phyloP scores from a whole-genome alignment of 1,140 invertebrate genomes.

The Portunus trituberculatus region DNA sequence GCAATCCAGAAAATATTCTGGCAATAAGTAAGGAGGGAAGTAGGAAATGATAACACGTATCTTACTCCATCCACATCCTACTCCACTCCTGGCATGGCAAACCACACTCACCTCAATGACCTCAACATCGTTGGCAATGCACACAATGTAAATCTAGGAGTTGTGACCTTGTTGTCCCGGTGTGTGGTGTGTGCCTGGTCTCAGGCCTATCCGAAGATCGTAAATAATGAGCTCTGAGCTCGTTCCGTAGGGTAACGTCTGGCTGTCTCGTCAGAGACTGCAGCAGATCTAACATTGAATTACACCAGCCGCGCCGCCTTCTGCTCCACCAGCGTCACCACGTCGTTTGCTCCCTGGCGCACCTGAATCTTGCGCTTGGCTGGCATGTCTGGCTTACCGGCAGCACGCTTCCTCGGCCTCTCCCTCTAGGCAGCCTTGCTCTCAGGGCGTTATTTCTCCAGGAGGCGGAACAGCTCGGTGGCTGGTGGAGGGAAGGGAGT shows the following conservation, averaged over 20 bases:
- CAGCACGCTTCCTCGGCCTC: constrained; percentile 89
- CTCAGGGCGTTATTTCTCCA: constrained; percentile 99
- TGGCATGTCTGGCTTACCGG: constrained; percentile 87
- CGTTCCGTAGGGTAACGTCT: too few species aligned
- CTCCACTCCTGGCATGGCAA: too few species aligned
- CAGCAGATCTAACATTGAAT: too few species aligned
- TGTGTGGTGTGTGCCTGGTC: too few species aligned
- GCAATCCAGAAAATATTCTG: background rate
- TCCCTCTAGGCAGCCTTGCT: constrained; percentile 93
- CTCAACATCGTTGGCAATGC: constrained; percentile 99
- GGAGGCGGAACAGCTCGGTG: constrained; percentile 95
- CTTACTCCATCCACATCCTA: too few species aligned
- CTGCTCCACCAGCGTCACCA: constrained; percentile 96
- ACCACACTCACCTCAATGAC: constrained; percentile 94
- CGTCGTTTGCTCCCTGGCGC: constrained; percentile 95
- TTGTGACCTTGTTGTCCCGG: too few species aligned
- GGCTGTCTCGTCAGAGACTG: too few species aligned
- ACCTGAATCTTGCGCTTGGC: constrained; percentile 94
- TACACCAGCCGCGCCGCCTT: constrained; percentile 99
- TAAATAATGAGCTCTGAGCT: too few species aligned
- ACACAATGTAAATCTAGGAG: too few species aligned
- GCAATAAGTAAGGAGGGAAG: too few species aligned
- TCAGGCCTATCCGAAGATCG: too few species aligned
- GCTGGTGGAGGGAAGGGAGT: constrained; percentile 84
- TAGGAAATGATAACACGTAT: too few species aligned